Evolutionary conservation across 2,113 vertebrate species (phyloP).

Genomic region (Dromiciops gliroides): DNA sequence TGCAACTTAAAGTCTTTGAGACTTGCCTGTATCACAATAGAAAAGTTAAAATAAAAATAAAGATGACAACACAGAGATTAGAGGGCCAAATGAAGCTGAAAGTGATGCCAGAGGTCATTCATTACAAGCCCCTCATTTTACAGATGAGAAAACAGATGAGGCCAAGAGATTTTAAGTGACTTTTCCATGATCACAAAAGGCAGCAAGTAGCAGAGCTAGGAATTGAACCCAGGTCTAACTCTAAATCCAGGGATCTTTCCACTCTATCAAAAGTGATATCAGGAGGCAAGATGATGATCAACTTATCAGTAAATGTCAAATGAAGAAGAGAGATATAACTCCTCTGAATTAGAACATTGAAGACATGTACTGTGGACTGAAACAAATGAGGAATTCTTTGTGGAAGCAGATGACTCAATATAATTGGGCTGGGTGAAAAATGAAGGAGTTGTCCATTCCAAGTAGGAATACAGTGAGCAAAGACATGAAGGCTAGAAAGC

Average conservation of each 20-base stretch:
- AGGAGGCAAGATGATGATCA: not conserved
- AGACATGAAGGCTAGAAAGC: not conserved
- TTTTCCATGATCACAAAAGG: not conserved
- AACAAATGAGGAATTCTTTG: not conserved
- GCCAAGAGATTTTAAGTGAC: constrained; percentile 4
- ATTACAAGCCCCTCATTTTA: not conserved
- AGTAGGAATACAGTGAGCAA: not conserved
- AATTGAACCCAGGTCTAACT: not conserved
- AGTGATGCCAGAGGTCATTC: not conserved
- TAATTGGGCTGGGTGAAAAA: not conserved
- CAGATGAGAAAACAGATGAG: not conserved
- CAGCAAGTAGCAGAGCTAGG: not conserved
- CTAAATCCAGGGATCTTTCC: not conserved
- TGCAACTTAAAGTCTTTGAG: not conserved
- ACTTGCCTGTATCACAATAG: not conserved
- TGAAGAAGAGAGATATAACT: not conserved
- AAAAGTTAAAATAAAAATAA: not conserved
- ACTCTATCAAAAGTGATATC: not conserved
- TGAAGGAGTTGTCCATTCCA: not conserved
- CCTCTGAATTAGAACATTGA: not conserved
- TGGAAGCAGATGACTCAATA: not conserved
- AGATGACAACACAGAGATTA: not conserved
- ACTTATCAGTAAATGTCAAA: not conserved
- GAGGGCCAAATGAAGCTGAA: not conserved
- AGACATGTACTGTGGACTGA: not conserved